Evolutionary conservation across 2,888 invertebrate species (phyloP).

Genomic region (Seira ritae): DNA sequence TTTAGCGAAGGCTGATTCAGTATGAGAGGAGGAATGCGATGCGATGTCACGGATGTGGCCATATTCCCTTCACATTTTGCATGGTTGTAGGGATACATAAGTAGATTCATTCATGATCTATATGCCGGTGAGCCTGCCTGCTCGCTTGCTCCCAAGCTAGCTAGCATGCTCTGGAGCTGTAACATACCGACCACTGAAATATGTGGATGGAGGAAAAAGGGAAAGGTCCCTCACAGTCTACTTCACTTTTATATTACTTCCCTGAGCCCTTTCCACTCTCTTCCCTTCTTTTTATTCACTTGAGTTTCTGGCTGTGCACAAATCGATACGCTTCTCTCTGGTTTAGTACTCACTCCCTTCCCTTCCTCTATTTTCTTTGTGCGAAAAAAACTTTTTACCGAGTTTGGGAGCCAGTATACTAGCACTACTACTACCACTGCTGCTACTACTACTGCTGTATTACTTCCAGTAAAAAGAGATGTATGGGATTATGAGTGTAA

Average conservation of each 20-base stretch:
- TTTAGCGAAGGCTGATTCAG: background rate
- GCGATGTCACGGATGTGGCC: slow-evolving; percentile 14
- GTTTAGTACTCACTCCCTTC: background rate
- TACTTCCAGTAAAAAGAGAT: slow-evolving; percentile 22
- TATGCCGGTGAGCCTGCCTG: background rate
- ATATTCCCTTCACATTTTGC: slow-evolving; percentile 12
- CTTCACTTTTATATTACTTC: background rate
- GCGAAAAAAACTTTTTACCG: slow-evolving; percentile 35
- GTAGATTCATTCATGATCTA: background rate
- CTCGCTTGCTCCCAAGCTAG: no score
- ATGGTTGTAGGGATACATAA: slow-evolving; percentile 15
- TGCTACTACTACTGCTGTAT: no score
- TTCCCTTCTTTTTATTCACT: slow-evolving; percentile 33
- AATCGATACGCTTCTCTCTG: slow-evolving; percentile 50
- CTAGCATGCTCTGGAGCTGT: background rate
- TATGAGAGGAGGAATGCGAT: slow-evolving; percentile 1
- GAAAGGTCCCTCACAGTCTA: slow-evolving; percentile 25
- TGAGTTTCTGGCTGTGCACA: slow-evolving; percentile 43
- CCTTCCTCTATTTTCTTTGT: slow-evolving; percentile 34
- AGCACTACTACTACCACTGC: background rate
- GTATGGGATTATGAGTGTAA: slow-evolving; percentile 40
- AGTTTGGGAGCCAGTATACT: background rate
- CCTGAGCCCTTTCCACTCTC: slow-evolving; percentile 37
- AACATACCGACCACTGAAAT: background rate
- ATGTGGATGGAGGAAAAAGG: background rate